These are phyloP conservation scores for Platorchestia sp. DNA, from an alignment of 1,140 invertebrate species.

Conservation along the genomic window DNA sequence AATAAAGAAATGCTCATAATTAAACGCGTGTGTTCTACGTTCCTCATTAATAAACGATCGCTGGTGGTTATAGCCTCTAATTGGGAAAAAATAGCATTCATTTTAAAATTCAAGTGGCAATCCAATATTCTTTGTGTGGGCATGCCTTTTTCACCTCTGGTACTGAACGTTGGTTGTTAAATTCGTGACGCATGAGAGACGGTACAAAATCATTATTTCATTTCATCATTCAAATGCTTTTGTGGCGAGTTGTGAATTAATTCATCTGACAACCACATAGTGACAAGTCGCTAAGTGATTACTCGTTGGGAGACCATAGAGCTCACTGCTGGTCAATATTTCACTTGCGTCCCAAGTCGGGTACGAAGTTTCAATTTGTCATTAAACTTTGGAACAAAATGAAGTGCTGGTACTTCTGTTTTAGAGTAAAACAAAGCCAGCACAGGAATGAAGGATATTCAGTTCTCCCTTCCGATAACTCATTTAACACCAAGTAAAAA, in stretches of 20 bases:
- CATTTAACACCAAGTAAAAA: too few species aligned
- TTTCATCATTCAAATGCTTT: background rate
- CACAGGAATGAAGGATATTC: background rate
- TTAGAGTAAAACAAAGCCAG: too few species aligned
- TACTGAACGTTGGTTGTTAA: background rate
- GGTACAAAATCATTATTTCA: background rate
- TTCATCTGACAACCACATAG: background rate
- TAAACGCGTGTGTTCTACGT: background rate
- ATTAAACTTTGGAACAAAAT: background rate
- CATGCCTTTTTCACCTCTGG: background rate
- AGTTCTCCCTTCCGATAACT: background rate
- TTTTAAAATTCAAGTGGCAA: background rate
- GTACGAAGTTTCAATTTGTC: background rate
- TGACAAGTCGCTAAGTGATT: background rate
- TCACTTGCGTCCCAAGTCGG: background rate
- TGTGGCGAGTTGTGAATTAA: background rate
- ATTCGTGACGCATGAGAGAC: background rate
- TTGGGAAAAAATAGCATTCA: background rate
- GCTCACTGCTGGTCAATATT: background rate
- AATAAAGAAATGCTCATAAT: background rate
- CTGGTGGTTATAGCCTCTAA: background rate
- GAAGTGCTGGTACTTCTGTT: background rate
- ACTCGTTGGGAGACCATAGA: background rate
- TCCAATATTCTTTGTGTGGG: background rate
- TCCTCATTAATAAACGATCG: background rate